Evolutionary conservation across 2,888 invertebrate species (phyloP).

Genomic region (Arrhopalites spinosus): DNA sequence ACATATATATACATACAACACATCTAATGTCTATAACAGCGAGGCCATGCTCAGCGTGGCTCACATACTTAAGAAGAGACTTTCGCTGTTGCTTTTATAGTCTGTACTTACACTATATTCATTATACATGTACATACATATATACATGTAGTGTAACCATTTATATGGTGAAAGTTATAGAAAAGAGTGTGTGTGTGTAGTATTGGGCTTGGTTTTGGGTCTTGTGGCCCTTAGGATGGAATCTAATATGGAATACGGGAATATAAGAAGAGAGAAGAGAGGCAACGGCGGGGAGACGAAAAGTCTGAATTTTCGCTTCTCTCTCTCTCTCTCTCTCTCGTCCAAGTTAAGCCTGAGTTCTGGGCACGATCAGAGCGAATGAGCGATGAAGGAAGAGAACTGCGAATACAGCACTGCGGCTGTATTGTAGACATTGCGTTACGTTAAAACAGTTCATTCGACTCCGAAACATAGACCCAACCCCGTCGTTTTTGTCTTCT

Average conservation of each 20-base stretch:
- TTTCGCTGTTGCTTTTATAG: not conserved
- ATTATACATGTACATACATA: not conserved
- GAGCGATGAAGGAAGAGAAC: slow-evolving; percentile 26
- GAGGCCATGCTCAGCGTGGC: not conserved
- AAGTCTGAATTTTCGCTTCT: slow-evolving; percentile 29
- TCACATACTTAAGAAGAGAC: not conserved
- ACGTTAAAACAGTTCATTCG: slow-evolving; percentile 26
- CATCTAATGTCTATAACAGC: not conserved
- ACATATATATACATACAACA: not conserved
- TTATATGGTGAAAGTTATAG: not conserved
- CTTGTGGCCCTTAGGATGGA: slow-evolving; percentile 6
- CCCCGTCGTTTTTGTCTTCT: slow-evolving; percentile 40
- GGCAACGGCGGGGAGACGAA: slow-evolving; percentile 27
- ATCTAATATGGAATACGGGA: not conserved
- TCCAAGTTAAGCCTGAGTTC: slow-evolving; percentile 22
- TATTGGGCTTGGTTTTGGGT: not conserved
- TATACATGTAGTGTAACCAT: not conserved
- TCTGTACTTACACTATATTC: not conserved
- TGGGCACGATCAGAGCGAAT: slow-evolving; percentile 32
- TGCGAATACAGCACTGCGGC: slow-evolving; percentile 36
- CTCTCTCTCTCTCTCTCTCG: slow-evolving; percentile 12
- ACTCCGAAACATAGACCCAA: slow-evolving; percentile 40
- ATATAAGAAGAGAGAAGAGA: not conserved
- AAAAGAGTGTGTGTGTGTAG: not conserved
- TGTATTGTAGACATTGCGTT: slow-evolving; percentile 32